Evolutionary conservation across 2,888 invertebrate genomes (phyloP).

Genomic region (Axea sp.): DNA sequence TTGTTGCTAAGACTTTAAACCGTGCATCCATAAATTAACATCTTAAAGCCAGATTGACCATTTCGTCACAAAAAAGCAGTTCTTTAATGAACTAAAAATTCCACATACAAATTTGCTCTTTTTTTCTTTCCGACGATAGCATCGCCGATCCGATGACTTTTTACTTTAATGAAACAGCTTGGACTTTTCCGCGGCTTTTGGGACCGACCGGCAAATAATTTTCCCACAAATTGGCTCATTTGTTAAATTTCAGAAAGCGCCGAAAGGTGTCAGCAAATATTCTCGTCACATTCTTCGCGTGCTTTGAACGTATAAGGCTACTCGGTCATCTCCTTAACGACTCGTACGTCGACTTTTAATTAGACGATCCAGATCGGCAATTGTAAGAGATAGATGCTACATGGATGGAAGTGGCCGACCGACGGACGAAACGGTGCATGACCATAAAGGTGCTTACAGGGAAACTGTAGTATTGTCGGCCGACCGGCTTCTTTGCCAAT

Average conservation of each 20-base stretch:
- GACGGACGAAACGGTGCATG: constrained; percentile 10
- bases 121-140: too few relatives aligned
- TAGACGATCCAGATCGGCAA: constrained; percentile 57
- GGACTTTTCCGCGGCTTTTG: too few relatives aligned
- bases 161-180: too few relatives aligned
- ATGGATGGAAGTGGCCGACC: constrained; percentile 5
- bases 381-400: constrained; percentile 33
- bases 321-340: constrained; percentile 49
- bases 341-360: constrained; percentile 55
- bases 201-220: constrained; percentile 38
- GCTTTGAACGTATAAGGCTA: constrained; percentile 36
- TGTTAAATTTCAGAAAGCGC: constrained; percentile 33
- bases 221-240: constrained; percentile 40
- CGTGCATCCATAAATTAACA: constrained; percentile 42
- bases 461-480: constrained; percentile 19
- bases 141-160: too few relatives aligned
- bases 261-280: constrained; percentile 54
- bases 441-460: constrained; percentile 25
- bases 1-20: constrained; percentile 2
- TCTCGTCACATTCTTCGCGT: constrained; percentile 34
- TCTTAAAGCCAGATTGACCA: constrained; percentile 17
- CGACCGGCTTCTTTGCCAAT: constrained; percentile 49
- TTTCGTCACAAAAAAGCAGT: constrained; percentile 1
- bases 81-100: constrained; percentile 24
- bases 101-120: constrained; percentile 15